Base-by-base conservation (phyloP, 2,888 invertebrate genomes). In the Stenotaenia linearis region DNA sequence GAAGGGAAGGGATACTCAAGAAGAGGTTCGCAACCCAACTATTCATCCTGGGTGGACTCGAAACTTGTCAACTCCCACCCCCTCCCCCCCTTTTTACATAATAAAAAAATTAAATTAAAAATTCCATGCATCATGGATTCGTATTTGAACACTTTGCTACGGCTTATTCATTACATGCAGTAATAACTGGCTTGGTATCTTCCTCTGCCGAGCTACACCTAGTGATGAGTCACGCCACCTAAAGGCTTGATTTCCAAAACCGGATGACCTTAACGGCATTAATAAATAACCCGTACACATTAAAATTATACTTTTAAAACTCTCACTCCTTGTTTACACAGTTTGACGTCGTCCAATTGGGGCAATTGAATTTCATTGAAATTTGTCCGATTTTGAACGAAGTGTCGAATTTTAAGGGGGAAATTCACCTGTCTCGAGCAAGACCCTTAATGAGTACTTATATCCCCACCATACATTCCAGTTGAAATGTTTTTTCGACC, bases 161-260 rank as follows among this genome's bases (percentile, higher is more conserved):
- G 28, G 69, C 69, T 69, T 69, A 69, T 69, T 28, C 69, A 69
- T 28, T 28, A 69, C 69, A 28, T 69, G 69, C 25, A 69, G 9
- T 69, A 69, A 69, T 69, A 69, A 69, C 69, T 69, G 23, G 69
- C 28, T 69, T 69, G 2, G 69, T 21, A 23, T 69, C 23, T 69
- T 10, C 15, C 1, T 23, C 9, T 25, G 23, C 28, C 5, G 61
- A 61, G 61, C 61, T 61, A 61, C 61, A 61, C 61, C 61, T 61
- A 61, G 61, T 61, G 69, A 28, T 69, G 69, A 69, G 69, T 69
- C 69, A 69, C 69, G 69, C 69, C 69, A 69, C 69, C 69, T 69
- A 69, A 69, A 69, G 69, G 69, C 69, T 69, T 69, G 69, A 69
- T 69, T 69, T 69, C 25, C 69, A 69, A 69, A 69, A 69, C 69